Base-by-base conservation (phyloP, 2,888 invertebrate species). In the Pyralis farinalis region DNA sequence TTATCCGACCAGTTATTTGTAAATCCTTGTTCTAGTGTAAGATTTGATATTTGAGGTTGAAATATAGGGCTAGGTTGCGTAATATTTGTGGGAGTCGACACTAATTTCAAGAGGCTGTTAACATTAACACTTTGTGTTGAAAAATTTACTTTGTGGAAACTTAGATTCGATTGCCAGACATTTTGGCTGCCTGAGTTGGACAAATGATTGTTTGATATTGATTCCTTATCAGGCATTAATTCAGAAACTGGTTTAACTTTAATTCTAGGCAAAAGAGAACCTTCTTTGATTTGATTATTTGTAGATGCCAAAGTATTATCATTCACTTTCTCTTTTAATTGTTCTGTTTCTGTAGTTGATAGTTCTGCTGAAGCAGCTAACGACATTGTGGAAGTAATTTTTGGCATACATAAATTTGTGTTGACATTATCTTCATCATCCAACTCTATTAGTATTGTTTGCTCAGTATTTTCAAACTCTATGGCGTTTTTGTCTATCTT, bases 201-300 rank as follows among this genome's bases (percentile, higher is more conserved):
- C 10, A 33, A 25, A 10, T 27, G 16, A 28, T 16, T 33, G 28
- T 33, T 39, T 8, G 20, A 20, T 9, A 12, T 27, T 20, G 28
- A 28, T 20, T 27, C 11, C 11, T 34, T 62, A 37, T 61, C 57
- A 1, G 83, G 63, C 84, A 86, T 79, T 34, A 87, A 60, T 47
- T 86, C 82, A 9, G 79, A 64, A 25, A 58, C 72, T 25, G 83
- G 72, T 51, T 86, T 87, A 0, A 87, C 83, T 70, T 86, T 87
- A 37, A 87, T 84, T 53, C 79, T 67, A 7, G 83, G 81, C 5
- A 44, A 36, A 30, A 48, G 42, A 34, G 46, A 49, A 12, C 32
- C 37, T 36, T 47, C 34, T 12, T 34, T 12, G 2, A n/a, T 8
- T 25, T 8, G 7, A 5, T 25, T 25, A n/a, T 25, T 25, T 25